Percentiles rank a stretch among this genome's conserved stretches.
These are phyloP conservation scores for Notamacropus eugenii DNA, from an alignment of 2,797 vertebrate genomes.

Conservation along the genomic window DNA sequence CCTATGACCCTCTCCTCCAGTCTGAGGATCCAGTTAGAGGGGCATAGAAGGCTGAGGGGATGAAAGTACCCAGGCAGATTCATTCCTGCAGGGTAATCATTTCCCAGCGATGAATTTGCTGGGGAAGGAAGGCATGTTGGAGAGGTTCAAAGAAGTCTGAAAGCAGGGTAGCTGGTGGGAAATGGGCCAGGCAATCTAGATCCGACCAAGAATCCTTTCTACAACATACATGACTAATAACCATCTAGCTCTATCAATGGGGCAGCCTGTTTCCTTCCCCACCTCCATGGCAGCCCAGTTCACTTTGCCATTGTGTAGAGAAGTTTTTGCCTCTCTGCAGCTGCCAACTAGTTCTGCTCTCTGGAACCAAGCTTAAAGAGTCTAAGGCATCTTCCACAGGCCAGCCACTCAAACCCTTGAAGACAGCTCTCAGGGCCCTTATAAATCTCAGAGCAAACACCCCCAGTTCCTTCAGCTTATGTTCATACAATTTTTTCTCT, in stretches of 20 bases:
- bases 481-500: not conserved
- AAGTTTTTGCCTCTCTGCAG: not conserved
- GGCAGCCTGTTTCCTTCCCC: too few relatives aligned
- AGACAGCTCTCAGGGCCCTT: too few relatives aligned
- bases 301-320: not conserved
- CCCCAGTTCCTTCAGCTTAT: not conserved
- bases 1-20: too few relatives aligned
- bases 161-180: too few relatives aligned
- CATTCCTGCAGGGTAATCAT: too few relatives aligned
- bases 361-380: not conserved
- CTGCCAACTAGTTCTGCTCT: not conserved
- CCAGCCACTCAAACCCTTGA: not conserved
- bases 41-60: too few relatives aligned
- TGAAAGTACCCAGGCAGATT: too few relatives aligned
- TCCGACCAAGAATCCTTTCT: not conserved
- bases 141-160: too few relatives aligned
- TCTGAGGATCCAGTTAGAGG: too few relatives aligned
- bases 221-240: not conserved
- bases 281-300: too few relatives aligned
- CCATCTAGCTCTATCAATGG: not conserved
- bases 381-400: not conserved
- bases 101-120: too few relatives aligned
- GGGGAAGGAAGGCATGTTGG: too few relatives aligned
- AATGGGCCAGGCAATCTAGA: not conserved
- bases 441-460: not conserved